Conservation (phyloP, 2,888 invertebrate genomes). For the Sicus ferrugineus region DNA sequence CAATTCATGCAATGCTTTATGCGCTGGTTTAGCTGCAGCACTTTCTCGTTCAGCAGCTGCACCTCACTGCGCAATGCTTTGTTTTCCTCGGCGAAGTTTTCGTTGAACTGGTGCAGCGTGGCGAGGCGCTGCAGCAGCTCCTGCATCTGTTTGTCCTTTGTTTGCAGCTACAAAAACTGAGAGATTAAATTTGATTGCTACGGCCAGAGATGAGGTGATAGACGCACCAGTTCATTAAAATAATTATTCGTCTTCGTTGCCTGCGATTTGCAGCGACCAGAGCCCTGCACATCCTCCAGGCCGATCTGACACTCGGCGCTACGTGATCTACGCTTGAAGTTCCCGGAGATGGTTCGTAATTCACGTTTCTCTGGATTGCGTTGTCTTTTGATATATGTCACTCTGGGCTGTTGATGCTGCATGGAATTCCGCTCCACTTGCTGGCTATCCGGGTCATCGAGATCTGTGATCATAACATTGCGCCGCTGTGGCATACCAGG, state of each 20-base stretch:
- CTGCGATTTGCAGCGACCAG: slow-evolving; percentile 23
- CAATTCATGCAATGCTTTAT: slow-evolving; percentile 60
- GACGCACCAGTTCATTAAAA: slow-evolving; percentile 55
- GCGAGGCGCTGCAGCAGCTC: slow-evolving; percentile 72
- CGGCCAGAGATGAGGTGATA: background rate
- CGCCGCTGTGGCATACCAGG: slow-evolving; percentile 17
- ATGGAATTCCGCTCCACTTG: slow-evolving; percentile 9
- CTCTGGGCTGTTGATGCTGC: slow-evolving; percentile 34
- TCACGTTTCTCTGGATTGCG: slow-evolving; percentile 38
- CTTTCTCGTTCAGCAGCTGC: slow-evolving; percentile 67
- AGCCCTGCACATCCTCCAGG: slow-evolving; percentile 5
- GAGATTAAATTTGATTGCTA: background rate
- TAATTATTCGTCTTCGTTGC: slow-evolving; percentile 47
- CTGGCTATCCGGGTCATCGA: slow-evolving; percentile 53
- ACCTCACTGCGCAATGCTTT: slow-evolving; percentile 68
- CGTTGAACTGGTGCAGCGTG: slow-evolving; percentile 70
- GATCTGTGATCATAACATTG: slow-evolving; percentile 55
- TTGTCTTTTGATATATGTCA: slow-evolving; percentile 37
- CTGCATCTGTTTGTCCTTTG: slow-evolving; percentile 70
- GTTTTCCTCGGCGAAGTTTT: slow-evolving; percentile 71
- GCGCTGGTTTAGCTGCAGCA: slow-evolving; percentile 66
- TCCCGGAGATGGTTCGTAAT: slow-evolving; percentile 55
- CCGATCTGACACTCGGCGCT: slow-evolving; percentile 53
- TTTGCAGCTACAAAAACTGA: slow-evolving; percentile 65
- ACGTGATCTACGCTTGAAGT: slow-evolving; percentile 56